These are phyloP conservation scores for Corythaeola cristata DNA, from an alignment of 2,113 vertebrate species.

Conservation along the genomic window DNA sequence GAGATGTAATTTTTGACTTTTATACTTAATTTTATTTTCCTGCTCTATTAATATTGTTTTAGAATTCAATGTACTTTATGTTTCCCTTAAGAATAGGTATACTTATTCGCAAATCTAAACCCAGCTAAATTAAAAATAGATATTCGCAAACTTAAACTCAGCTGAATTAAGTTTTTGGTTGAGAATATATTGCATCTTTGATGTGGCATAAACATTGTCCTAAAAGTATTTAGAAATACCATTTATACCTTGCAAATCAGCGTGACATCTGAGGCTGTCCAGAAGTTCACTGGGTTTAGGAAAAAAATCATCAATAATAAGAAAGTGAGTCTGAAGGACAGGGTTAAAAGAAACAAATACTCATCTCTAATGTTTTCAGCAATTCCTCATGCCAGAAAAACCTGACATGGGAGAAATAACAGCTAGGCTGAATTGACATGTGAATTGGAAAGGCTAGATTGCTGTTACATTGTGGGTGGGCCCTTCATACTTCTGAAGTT, in stretches of 20 bases:
- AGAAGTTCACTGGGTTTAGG: background rate
- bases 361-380: background rate
- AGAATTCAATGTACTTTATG: background rate
- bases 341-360: constrained; percentile 40
- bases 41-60: background rate
- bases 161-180: background rate
- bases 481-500: constrained; percentile 62
- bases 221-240: background rate
- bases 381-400: constrained; percentile 29
- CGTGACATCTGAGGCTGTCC: background rate
- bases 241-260: background rate
- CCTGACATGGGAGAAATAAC: constrained; percentile 19
- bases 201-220: background rate
- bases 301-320: background rate
- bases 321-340: background rate
- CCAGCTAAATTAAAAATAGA: background rate
- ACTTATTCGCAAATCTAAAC: background rate
- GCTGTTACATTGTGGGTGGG: constrained; percentile 35
- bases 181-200: background rate
- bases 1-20: background rate
- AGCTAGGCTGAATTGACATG: constrained; percentile 22
- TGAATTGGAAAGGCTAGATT: constrained; percentile 53
- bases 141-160: background rate
- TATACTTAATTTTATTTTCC: background rate
- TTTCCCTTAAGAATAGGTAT: background rate